Conservation (phyloP, 2,797 vertebrate genomes). For the Dallia pectoralis region DNA sequence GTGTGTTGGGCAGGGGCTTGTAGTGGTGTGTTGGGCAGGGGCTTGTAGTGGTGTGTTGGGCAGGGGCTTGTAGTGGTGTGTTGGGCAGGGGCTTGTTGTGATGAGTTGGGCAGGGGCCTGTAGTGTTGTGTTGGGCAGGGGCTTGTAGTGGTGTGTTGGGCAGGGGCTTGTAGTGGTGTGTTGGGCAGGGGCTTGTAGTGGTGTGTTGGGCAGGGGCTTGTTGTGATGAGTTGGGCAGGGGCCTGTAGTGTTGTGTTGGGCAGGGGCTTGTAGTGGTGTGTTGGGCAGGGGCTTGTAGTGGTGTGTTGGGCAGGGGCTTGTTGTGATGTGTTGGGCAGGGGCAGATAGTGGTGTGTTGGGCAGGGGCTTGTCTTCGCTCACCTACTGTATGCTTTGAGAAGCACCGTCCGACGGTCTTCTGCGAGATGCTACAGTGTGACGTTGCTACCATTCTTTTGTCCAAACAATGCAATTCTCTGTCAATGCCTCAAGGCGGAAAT, state of each 20-base stretch:
- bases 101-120: too few species aligned
- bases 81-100: too few species aligned
- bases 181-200: too few species aligned
- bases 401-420: neutral
- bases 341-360: neutral
- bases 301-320: neutral
- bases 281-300: neutral
- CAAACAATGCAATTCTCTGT: slow-evolving; percentile 8
- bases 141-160: neutral
- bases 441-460: neutral
- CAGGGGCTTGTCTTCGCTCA: neutral
- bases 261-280: neutral
- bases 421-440: neutral
- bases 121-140: neutral
- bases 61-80: neutral
- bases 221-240: too few species aligned
- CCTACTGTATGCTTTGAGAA: neutral
- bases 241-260: too few species aligned
- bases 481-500: neutral
- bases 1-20: neutral
- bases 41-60: too few species aligned
- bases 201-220: neutral
- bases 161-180: too few species aligned
- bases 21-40: neutral
- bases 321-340: neutral